Base-by-base conservation (phyloP, 2,113 vertebrate genomes). In the Gobiocypris rarus region DNA sequence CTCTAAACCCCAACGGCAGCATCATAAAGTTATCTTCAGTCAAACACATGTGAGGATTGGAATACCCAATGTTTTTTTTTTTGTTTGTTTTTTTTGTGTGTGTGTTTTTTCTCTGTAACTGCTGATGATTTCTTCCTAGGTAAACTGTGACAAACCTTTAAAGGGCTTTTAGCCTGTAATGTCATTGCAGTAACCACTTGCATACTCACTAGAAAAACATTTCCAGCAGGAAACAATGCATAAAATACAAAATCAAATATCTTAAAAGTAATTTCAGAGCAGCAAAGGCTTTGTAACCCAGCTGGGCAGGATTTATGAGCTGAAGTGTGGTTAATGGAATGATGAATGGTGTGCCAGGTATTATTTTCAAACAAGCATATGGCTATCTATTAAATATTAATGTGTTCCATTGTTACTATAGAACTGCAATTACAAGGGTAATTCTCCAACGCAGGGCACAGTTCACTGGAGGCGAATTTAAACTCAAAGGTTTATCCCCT, bases 311-410 rank as follows among this genome's bases (percentile, higher is more conserved):
- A 67, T 85, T 85, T 82, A 69, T 9, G 8, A 5, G 71, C 45
- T 73, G n/a, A 69, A 81, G 70, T 70, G 13, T 56, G 28, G 70
- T 67, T 85, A 85, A 85, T 81, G 38, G 48, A 56, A 80, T 85
- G 78, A 85, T 85, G 78, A 85, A 85, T 85, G 34, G 5, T 50
- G 84, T 75, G 59, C 48, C 70, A 81, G 70, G 58, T 50, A 75
- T 85, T 85, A 82, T 82, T 85, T 85, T 82, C 59, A 24, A 85
- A 67, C 56, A 61, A 78, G 69, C 84, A 85, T 85, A 85, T 85
- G 84, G 69, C 69, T 85, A 67, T 84, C 73, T 76, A 67, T 84
- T 84, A 84, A 84, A 77, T 84, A 84, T 77, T 84, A 76, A 84
- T 77, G 38, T 41, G 43, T 76, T 75, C 61, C 26, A 52, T 81